Evolutionary conservation across 2,797 vertebrate species (phyloP).

Genomic region (Apogon talboti): DNA sequence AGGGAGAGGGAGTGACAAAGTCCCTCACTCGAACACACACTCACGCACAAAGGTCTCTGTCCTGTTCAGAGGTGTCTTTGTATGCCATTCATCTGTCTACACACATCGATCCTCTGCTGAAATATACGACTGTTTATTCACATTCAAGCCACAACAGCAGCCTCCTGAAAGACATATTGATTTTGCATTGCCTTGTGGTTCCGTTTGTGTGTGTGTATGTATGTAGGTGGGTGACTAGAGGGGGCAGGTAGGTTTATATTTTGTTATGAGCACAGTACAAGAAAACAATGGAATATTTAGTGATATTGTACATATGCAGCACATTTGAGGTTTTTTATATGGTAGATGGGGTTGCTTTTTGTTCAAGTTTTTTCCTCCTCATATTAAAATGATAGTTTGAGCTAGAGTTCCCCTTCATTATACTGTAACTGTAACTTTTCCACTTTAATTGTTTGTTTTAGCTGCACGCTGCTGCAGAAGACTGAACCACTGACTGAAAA

Average conservation of each 20-base stretch:
- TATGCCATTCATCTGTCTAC: slow-evolving; percentile 76
- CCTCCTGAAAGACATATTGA: slow-evolving; percentile 76
- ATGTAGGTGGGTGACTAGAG: slow-evolving; percentile 17
- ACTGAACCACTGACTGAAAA: slow-evolving; percentile 8
- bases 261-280: slow-evolving; percentile 1
- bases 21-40: slow-evolving; percentile 2
- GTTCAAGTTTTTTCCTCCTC: no score
- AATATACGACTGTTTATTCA: slow-evolving; percentile 83
- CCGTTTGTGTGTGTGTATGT: slow-evolving; percentile 19
- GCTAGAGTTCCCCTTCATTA: no score
- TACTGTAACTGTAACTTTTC: no score
- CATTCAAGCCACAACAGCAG: slow-evolving; percentile 73
- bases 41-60: slow-evolving; percentile 37
- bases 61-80: slow-evolving; percentile 66
- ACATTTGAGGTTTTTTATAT: no score
- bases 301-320: no score
- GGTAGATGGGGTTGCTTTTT: no score
- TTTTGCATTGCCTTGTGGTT: slow-evolving; percentile 46
- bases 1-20: no score
- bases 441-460: no score
- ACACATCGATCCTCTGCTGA: slow-evolving; percentile 75
- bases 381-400: no score
- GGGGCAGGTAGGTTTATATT: slow-evolving; percentile 27
- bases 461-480: slow-evolving; percentile 9
- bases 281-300: not conserved